Conservation (phyloP, 2,888 invertebrate genomes). For the Autographa gamma region DNA sequence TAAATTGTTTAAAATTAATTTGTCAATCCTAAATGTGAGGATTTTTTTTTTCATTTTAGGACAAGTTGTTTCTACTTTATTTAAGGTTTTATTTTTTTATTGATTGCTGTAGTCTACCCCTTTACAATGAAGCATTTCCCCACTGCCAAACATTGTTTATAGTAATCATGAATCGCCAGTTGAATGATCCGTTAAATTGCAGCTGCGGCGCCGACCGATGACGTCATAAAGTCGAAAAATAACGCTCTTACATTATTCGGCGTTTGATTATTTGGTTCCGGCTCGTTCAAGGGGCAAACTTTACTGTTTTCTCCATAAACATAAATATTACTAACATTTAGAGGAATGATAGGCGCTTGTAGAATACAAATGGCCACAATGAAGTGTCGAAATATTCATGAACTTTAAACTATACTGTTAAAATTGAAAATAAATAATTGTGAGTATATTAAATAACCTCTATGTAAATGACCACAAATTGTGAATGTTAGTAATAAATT, state of each 20-base stretch:
- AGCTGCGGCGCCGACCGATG: slow-evolving; percentile 51
- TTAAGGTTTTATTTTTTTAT: neutral
- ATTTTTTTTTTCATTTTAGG: too few relatives aligned
- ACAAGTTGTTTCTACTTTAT: neutral
- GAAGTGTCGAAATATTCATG: slow-evolving; percentile 21
- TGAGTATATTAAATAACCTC: neutral
- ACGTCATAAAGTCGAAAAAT: slow-evolving; percentile 57
- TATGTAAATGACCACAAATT: too few relatives aligned
- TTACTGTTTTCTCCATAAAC: slow-evolving; percentile 38
- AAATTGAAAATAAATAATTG: slow-evolving; percentile 17
- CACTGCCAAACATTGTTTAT: slow-evolving; percentile 41
- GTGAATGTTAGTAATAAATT: too few relatives aligned
- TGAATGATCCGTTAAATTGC: slow-evolving; percentile 59
- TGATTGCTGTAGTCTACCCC: slow-evolving; percentile 1
- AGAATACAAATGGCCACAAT: slow-evolving; percentile 43
- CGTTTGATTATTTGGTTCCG: slow-evolving; percentile 52
- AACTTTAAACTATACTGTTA: slow-evolving; percentile 17
- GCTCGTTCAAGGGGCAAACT: slow-evolving; percentile 41
- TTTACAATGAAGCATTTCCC: neutral
- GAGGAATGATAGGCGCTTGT: slow-evolving; percentile 24
- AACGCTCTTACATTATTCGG: slow-evolving; percentile 43
- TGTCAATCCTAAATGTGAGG: neutral
- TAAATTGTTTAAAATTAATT: neutral
- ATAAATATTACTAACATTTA: slow-evolving; percentile 37
- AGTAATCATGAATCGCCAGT: slow-evolving; percentile 53